phyloP scores from a whole-genome alignment of 2,113 vertebrate species.

The Alexandromys fortis region DNA sequence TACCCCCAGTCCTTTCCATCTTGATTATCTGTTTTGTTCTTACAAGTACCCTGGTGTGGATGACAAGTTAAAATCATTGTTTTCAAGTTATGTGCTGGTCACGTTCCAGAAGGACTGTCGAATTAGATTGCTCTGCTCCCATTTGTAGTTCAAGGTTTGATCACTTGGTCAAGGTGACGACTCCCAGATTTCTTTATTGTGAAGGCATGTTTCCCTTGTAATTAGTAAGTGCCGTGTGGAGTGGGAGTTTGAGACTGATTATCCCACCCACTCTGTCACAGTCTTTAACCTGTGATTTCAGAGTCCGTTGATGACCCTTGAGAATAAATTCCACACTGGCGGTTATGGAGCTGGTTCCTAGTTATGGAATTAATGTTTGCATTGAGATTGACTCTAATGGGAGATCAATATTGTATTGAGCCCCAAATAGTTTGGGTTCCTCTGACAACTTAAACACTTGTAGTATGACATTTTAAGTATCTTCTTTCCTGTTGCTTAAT shows the following conservation, averaged over 20 bases:
- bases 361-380: conserved; percentile 20
- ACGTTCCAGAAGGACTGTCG: neutral
- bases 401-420: conserved; percentile 30
- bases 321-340: conserved; percentile 18
- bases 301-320: neutral
- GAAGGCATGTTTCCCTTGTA: conserved; percentile 13
- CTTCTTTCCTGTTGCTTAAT: conserved; percentile 69
- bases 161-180: neutral
- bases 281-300: conserved; percentile 14
- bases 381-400: conserved; percentile 24
- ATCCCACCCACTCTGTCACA: neutral
- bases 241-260: conserved; percentile 12
- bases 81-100: conserved; percentile 11
- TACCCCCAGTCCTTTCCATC: neutral
- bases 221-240: neutral
- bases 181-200: conserved; percentile 19
- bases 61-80: conserved; percentile 34
- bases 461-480: conserved; percentile 22
- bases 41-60: neutral
- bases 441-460: conserved; percentile 15
- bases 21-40: conserved; percentile 32
- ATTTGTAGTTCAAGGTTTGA: neutral
- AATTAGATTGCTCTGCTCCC: neutral
- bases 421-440: neutral
- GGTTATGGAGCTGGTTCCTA: neutral